Base-by-base conservation (phyloP, 2,888 invertebrate species). In the Crepidodera aurea region DNA sequence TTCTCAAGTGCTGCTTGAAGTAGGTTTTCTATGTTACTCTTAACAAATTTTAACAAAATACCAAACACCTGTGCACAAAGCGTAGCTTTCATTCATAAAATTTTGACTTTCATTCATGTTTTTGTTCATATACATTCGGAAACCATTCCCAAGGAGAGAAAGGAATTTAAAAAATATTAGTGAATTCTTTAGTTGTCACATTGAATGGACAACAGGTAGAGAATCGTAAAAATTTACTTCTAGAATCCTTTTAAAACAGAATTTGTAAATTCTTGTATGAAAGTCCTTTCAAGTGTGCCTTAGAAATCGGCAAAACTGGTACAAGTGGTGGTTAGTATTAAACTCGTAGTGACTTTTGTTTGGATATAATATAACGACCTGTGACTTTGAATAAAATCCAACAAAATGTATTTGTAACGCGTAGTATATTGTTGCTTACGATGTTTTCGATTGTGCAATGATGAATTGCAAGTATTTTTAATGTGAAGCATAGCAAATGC, bases 81-180 rank as follows among this genome's bases (percentile, higher is more conserved):
- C 25, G 37, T 51, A 51, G 39, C 37, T 27, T 54, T 54, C 54
- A 54, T 29, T 54, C 42, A 44, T 54, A 32, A 42, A 29, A 42
- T 44, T 42, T 32, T 27, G 53, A 44, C 44, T 54, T 54, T 54
- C 54, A 54, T 54, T 44, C 44, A 53, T 39, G 18, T 50, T 50
- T 50, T 15, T 50, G 32, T 32, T 6, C 15, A 44, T 19, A 19
- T 44, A 32, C 32, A 32, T n/a, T 25, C 40, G 40, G 32, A 7
- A 39, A 10, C 8, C 16, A 42, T 44, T 29, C 18, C 27, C n/a
- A 37, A 54, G 32, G 32, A 42, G 15, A 10, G 54, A 54, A 22
- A 18, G 42, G 54, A 42, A 54, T 54, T 54, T 44, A 54, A 54
- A 54, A 42, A 42, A 44, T 54, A 54, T 51, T 51, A 51, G 51